These are phyloP conservation scores for Drosophila recens DNA, from an alignment of 2,888 invertebrate genomes.

Conservation along the genomic window DNA sequence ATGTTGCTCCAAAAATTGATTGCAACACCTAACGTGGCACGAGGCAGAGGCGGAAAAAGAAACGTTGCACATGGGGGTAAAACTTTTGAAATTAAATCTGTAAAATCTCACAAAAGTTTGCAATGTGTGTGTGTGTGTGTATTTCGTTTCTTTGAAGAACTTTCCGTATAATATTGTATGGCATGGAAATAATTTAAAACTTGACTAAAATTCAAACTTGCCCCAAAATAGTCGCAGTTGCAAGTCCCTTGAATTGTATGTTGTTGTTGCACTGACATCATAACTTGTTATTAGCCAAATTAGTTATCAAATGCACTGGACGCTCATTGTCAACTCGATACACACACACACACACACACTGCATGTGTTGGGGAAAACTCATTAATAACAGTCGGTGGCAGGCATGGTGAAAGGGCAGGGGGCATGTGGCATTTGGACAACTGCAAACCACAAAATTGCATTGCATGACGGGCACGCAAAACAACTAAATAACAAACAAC, in stretches of 20 bases:
- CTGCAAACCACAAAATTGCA: conserved; percentile 77
- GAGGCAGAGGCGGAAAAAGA: background rate
- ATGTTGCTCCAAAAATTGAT: conserved; percentile 59
- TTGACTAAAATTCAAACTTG: conserved; percentile 45
- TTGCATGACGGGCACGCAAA: conserved; percentile 74
- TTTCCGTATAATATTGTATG: conserved; percentile 61
- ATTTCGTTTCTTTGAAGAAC: conserved; percentile 50
- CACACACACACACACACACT: conserved; percentile 15
- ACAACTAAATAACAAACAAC: conserved; percentile 81
- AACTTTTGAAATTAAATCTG: conserved; percentile 73
- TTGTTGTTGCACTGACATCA: conserved; percentile 31
- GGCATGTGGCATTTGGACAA: conserved; percentile 34
- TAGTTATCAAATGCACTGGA: conserved; percentile 58
- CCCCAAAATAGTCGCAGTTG: conserved; percentile 1
- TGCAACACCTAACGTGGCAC: conserved; percentile 60
- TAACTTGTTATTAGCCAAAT: conserved; percentile 64
- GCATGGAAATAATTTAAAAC: conserved; percentile 57
- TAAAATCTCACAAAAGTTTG: conserved; percentile 64
- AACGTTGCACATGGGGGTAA: conserved; percentile 47
- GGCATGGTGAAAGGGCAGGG: background rate
- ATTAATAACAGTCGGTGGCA: conserved; percentile 64
- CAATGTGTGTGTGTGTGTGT: conserved; percentile 20
- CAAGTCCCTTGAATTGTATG: background rate
- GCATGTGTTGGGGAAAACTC: conserved; percentile 60
- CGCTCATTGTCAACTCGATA: conserved; percentile 36